phyloP scores from a whole-genome alignment of 2,888 invertebrate species.

The Pinctada fucata region DNA sequence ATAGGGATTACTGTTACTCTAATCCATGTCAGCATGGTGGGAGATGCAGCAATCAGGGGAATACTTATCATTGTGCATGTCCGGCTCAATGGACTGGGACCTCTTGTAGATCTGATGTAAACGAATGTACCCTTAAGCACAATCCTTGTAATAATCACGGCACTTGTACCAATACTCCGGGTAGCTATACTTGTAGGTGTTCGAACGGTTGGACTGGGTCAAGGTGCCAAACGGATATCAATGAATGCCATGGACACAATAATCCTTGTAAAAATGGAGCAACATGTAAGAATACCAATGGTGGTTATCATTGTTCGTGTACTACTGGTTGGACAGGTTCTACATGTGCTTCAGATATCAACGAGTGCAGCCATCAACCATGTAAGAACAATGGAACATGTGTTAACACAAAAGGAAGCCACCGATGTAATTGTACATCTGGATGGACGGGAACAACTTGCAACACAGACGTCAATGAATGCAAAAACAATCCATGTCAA shows the following conservation, averaged over 20 bases:
- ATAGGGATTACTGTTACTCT: slow-evolving; percentile 14
- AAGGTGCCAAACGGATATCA: neutral
- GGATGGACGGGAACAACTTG: slow-evolving; percentile 6
- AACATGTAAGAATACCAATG: no score
- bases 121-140: no score
- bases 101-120: no score
- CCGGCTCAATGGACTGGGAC: no score
- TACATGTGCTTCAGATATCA: slow-evolving; percentile 33
- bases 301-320: neutral
- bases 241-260: neutral
- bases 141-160: no score
- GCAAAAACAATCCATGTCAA: neutral
- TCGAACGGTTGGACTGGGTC: neutral
- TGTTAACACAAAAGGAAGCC: neutral
- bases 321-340: neutral
- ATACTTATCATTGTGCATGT: slow-evolving; percentile 13
- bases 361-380: slow-evolving; percentile 47
- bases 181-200: neutral
- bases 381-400: slow-evolving; percentile 36
- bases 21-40: slow-evolving; percentile 17
- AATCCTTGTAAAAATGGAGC: neutral
- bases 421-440: slow-evolving; percentile 1
- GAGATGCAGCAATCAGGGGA: neutral
- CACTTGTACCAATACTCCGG: neutral
- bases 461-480: neutral